Conservation (phyloP, 1,140 invertebrate species). For the Ridgeia piscesae region DNA sequence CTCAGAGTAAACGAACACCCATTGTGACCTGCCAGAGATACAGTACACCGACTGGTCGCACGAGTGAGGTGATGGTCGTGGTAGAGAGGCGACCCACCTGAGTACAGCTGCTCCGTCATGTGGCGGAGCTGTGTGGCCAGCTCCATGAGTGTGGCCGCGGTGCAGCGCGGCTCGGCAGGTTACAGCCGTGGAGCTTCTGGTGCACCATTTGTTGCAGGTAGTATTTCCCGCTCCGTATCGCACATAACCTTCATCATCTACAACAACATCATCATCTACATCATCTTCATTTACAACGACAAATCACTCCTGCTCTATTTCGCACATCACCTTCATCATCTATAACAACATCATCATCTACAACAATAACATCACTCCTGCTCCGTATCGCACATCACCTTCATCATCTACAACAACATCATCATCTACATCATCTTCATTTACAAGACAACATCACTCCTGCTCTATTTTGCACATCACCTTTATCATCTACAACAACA, state of each 20-base stretch:
- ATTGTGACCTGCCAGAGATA: too few relatives aligned
- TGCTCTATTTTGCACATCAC: too few relatives aligned
- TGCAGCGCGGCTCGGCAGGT: conserved; percentile 75
- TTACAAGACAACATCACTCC: background rate
- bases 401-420: background rate
- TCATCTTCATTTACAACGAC: background rate
- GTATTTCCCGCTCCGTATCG: conserved; percentile 78
- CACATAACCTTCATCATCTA: conserved; percentile 58
- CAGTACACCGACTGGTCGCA: too few relatives aligned
- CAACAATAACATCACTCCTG: background rate
- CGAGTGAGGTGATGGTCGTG: conserved; percentile 10
- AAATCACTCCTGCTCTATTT: too few relatives aligned
- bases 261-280: background rate
- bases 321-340: conserved; percentile 4
- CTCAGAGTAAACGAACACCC: too few relatives aligned
- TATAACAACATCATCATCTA: background rate
- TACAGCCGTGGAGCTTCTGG: conserved; percentile 80
- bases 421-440: background rate
- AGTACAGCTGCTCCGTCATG: conserved; percentile 69
- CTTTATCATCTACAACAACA: background rate
- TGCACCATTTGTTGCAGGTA: conserved; percentile 86
- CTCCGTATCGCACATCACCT: too few relatives aligned
- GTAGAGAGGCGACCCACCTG: conserved; percentile 22
- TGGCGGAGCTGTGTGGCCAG: conserved; percentile 81
- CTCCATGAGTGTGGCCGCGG: conserved; percentile 80